Evolutionary conservation across 2,797 vertebrate genomes (phyloP), one percentile per base, ranked within the genome.

Genomic region (Otus scops): DNA sequence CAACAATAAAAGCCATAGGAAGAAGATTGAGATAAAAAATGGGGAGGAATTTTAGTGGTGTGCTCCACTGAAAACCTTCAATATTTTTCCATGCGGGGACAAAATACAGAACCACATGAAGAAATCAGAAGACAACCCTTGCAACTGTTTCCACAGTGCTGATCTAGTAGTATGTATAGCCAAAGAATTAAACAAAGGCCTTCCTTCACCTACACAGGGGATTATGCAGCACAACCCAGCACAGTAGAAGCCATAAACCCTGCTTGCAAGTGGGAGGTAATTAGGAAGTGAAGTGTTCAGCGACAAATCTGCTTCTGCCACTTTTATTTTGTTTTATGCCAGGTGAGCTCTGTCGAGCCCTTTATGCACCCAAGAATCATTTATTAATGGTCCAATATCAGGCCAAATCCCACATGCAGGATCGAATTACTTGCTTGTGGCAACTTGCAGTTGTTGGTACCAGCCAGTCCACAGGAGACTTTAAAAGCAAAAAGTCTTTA

Each of bases 91-190:
- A 5, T 56, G 14, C 70, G n/a, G 76, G 27, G 28, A 91, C 10
- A 88, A 97, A 95, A 94, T 23, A 48, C 13, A 93, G 90, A 94
- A 20, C 22, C 34, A 70, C 56, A 34, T 45, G n/a, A 75, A 77
- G 20, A 94, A 88, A 82, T 93, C 48, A 88, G 90, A 94, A 94
- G 21, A 1, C 1, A 23, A 32, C 57, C 94, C 89, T 90, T 81
- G 14, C 43, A 56, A 34, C 13, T 74, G 22, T 85, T 89, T 65
- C 27, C 17, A 59, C 1, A 6, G 18, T 48, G 27, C 34, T 0
- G 0, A 19, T 36, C n/a, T 63, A 41, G 16, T 2, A 43, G 11
- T 16, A 43, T 43, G 24, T 26, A 30, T 13, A 48, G 12, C 2
- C 20, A 53, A 4, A 34, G 47, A 54, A 64, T 27, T 53, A 22